phyloP scores from a whole-genome alignment of 2,113 vertebrate genomes.

The Pterophyllum scalare region DNA sequence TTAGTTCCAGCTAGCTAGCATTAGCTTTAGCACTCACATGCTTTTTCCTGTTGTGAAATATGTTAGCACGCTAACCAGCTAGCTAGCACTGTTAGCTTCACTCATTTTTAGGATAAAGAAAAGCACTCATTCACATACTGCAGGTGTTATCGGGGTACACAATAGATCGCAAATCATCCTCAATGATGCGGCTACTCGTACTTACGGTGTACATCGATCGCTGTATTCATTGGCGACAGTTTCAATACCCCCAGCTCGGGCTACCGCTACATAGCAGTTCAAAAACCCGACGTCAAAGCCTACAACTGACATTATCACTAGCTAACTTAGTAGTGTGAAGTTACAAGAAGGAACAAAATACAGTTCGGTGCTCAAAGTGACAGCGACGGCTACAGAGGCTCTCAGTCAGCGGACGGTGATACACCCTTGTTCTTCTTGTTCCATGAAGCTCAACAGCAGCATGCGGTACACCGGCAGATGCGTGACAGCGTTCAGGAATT shows the following conservation, averaged over 20 bases:
- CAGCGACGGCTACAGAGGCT: slow-evolving; percentile 30
- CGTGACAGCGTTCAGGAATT: slow-evolving; percentile 68
- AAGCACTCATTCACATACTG: not conserved
- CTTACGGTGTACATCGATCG: slow-evolving; percentile 96
- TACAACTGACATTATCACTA: slow-evolving; percentile 92
- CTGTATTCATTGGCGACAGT: slow-evolving; percentile 97
- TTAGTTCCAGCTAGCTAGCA: slow-evolving; percentile 35
- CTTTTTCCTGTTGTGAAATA: slow-evolving; percentile 67
- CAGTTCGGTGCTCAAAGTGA: slow-evolving; percentile 10
- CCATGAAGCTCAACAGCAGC: slow-evolving; percentile 73
- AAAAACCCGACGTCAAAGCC: slow-evolving; percentile 94
- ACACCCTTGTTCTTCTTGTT: slow-evolving; percentile 71
- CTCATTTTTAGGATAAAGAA: not conserved
- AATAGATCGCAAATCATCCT: not conserved
- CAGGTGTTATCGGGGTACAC: too few species aligned
- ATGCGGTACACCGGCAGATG: slow-evolving; percentile 69
- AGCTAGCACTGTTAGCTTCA: slow-evolving; percentile 36
- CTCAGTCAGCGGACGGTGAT: slow-evolving; percentile 52
- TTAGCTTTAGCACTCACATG: slow-evolving; percentile 72
- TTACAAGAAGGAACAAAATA: slow-evolving; percentile 22
- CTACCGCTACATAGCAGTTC: slow-evolving; percentile 97
- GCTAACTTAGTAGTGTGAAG: not conserved
- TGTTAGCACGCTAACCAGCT: slow-evolving; percentile 65
- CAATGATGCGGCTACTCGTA: not conserved
- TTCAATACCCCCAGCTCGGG: slow-evolving; percentile 95